Conservation (phyloP, 1,140 invertebrate species). For the Drosophila persimilis region DNA sequence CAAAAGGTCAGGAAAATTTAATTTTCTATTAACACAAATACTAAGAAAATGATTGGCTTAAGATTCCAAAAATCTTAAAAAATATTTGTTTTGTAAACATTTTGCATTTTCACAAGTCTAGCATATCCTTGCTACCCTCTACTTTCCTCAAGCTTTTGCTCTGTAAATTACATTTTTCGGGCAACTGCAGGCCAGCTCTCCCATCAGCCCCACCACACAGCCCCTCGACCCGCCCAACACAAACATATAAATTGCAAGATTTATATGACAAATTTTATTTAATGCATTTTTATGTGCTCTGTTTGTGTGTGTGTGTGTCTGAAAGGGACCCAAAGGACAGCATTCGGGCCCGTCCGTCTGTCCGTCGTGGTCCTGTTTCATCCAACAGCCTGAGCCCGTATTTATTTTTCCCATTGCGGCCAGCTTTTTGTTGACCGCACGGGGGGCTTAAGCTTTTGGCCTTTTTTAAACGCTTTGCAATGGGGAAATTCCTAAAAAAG, state of each 20-base stretch:
- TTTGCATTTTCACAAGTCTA: background rate
- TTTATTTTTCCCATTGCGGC: slow-evolving; percentile 50
- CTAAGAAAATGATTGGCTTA: too few species aligned
- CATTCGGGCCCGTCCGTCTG: background rate
- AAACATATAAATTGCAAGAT: slow-evolving; percentile 80
- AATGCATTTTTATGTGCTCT: slow-evolving; percentile 73
- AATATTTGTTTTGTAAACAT: too few species aligned
- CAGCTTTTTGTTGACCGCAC: slow-evolving; percentile 48
- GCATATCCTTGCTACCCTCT: slow-evolving; percentile 10
- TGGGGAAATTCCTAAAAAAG: slow-evolving; percentile 43
- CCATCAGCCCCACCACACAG: slow-evolving; percentile 1
- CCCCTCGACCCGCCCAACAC: slow-evolving; percentile 12
- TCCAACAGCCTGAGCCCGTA: slow-evolving; percentile 46
- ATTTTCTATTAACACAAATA: too few species aligned
- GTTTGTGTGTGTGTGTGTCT: slow-evolving; percentile 3
- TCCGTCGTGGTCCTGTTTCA: slow-evolving; percentile 39
- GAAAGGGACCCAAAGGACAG: slow-evolving; percentile 29
- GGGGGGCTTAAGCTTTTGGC: slow-evolving; percentile 41
- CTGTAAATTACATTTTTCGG: slow-evolving; percentile 77
- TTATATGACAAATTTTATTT: slow-evolving; percentile 82
- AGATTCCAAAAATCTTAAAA: too few species aligned
- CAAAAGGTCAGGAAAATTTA: too few species aligned
- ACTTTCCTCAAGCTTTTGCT: slow-evolving; percentile 55
- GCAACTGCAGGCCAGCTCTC: slow-evolving; percentile 43
- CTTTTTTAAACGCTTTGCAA: slow-evolving; percentile 50